Conservation (phyloP, 2,888 invertebrate genomes). For the Morpho helenor region DNA sequence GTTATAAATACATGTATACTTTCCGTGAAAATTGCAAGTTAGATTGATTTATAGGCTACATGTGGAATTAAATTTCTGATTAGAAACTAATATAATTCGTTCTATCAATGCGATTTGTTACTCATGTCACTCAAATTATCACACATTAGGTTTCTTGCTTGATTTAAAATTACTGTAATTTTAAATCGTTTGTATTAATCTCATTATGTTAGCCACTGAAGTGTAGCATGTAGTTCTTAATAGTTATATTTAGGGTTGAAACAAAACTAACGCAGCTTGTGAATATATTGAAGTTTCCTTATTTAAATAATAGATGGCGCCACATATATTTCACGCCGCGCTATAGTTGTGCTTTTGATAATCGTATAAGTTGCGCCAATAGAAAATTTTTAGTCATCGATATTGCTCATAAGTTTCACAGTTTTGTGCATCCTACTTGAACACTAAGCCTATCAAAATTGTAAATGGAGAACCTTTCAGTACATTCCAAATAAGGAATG, state of each 20-base stretch:
- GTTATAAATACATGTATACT: constrained; percentile 31
- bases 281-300: too few relatives aligned
- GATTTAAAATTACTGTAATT: constrained; percentile 6
- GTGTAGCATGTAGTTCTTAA: neutral
- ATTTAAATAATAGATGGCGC: too few relatives aligned
- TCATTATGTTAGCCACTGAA: neutral
- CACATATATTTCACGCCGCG: too few relatives aligned
- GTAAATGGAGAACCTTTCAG: too few relatives aligned
- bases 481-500: too few relatives aligned
- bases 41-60: constrained; percentile 35
- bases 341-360: too few relatives aligned
- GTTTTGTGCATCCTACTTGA: too few relatives aligned
- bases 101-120: constrained; percentile 30
- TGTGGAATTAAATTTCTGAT: constrained; percentile 31
- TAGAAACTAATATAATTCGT: constrained; percentile 33
- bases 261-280: too few relatives aligned
- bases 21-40: constrained; percentile 32
- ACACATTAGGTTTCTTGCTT: constrained; percentile 12
- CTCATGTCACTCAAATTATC: constrained; percentile 24
- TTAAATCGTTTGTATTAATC: constrained; percentile 6
- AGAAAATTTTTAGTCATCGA: too few relatives aligned
- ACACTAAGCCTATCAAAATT: too few relatives aligned
- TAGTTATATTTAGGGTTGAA: neutral
- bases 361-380: too few relatives aligned
- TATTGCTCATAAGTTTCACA: too few relatives aligned